Base-by-base conservation (phyloP, 2,797 vertebrate species). In the Mus spretus region DNA sequence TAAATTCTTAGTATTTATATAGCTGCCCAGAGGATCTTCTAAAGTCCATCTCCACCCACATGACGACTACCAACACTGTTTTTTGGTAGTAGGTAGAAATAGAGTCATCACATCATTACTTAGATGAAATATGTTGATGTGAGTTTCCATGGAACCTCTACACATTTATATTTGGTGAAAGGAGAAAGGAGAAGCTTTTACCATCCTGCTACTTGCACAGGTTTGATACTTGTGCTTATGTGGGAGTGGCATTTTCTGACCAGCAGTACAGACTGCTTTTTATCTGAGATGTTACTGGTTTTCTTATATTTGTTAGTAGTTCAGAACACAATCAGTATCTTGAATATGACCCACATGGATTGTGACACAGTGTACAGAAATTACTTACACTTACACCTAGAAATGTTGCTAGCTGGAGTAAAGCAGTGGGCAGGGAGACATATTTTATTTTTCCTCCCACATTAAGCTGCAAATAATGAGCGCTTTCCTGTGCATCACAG, bases 401-500 rank as follows among this genome's bases (percentile, higher is more conserved):
- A 88, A 84, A 40, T 85, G 80, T 50, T 84, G 94, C 95, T 95
- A 72, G 55, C 44, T 70, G 34, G 53, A 53, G 75, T 67, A 89
- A 86, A 94, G 92, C 79, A 63, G 44, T 59, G 80, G 85, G 75
- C 12, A 59, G 93, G 63, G 61, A 55, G 70, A 59, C 50, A 61
- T 82, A 93, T 79, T 77, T 85, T 96, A 93, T 97, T 96, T 75
- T 94, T 94, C 91, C 95, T 98, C 88, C 94, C 93, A 80, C 8
- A 7, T 20, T 92, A 96, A 95, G 84, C 34, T 92, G 55, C 94
- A 97, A 78, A 93, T 96, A 95, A 95, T 72, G 87, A 97, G 96
- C 80, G 65, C 91, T 96, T 96, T 6, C 44, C 93, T 95, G 96
- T 98, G 94, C 98, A 97, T 96, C 98, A 96, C 92, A 93, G 93